Evolutionary conservation across 2,888 invertebrate species (phyloP).

Genomic region (Gastrophysa polygoni): DNA sequence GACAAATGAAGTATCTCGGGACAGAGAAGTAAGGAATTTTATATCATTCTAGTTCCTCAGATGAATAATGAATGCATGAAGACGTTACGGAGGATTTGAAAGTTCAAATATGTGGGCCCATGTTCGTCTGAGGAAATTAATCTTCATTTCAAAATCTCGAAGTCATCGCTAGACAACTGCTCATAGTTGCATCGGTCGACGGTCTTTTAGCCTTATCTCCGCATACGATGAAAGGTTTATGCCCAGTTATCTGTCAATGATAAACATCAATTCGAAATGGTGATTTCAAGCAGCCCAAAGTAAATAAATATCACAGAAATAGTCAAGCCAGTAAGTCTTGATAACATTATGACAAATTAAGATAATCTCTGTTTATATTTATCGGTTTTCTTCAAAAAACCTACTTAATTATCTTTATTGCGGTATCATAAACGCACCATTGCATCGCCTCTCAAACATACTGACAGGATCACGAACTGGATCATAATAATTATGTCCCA

Average conservation of each 20-base stretch:
- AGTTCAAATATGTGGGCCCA: too few species aligned
- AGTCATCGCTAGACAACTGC: too few species aligned
- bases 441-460: too few species aligned
- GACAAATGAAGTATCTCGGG: too few species aligned
- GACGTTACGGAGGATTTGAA: too few species aligned
- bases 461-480: too few species aligned
- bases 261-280: constrained; percentile 1
- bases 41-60: too few species aligned
- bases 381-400: not conserved
- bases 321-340: not conserved
- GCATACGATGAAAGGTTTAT: not conserved
- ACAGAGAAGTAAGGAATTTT: too few species aligned
- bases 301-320: not conserved
- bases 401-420: not conserved
- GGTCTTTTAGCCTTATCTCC: not conserved
- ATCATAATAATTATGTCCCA: too few species aligned
- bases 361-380: not conserved
- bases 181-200: not conserved
- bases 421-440: not conserved
- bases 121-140: too few species aligned
- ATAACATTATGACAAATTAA: constrained; percentile 1
- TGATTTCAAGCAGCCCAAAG: not conserved
- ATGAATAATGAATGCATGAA: too few species aligned
- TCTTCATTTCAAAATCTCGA: too few species aligned
- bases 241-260: not conserved